A percentile compares a stretch with the other conserved stretches of the same genome.
Evolutionary conservation across 2,797 vertebrate species (phyloP).

Genomic region (Enteromius unitaeniatus): DNA sequence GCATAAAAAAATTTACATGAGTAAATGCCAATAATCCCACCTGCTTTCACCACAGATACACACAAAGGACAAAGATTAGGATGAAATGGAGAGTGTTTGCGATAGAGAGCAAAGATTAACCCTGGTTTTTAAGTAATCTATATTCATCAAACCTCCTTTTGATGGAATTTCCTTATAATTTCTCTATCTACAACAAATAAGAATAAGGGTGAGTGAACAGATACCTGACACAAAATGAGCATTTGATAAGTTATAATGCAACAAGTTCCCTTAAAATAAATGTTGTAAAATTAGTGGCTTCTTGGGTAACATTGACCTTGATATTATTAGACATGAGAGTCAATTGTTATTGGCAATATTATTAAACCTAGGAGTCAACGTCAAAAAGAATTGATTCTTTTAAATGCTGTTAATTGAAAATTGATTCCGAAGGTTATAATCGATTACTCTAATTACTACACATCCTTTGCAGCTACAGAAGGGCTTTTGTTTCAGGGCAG

Average conservation of each 20-base stretch:
- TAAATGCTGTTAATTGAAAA: not conserved
- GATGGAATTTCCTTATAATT: not conserved
- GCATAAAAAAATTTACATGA: constrained; percentile 58
- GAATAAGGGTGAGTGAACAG: not conserved
- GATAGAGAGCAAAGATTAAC: not conserved
- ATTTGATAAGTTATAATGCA: too few relatives aligned
- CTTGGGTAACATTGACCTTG: not conserved
- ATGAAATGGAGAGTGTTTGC: constrained; percentile 24
- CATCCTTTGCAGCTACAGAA: not conserved
- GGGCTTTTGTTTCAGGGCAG: not conserved
- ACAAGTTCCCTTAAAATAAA: not conserved
- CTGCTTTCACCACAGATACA: constrained; percentile 40
- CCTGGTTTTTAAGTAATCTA: not conserved
- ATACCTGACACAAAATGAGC: too few relatives aligned
- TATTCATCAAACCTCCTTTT: constrained; percentile 5
- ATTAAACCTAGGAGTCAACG: not conserved
- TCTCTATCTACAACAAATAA: not conserved
- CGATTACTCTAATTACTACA: not conserved
- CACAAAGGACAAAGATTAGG: constrained; percentile 35
- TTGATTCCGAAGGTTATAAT: not conserved
- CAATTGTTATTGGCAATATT: not conserved
- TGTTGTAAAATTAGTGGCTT: not conserved
- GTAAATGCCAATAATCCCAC: constrained; percentile 57
- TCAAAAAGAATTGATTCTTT: not conserved
- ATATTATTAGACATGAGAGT: not conserved